These are phyloP conservation scores for Myotis myotis DNA, from an alignment of 2,797 vertebrate species.

Conservation along the genomic window DNA sequence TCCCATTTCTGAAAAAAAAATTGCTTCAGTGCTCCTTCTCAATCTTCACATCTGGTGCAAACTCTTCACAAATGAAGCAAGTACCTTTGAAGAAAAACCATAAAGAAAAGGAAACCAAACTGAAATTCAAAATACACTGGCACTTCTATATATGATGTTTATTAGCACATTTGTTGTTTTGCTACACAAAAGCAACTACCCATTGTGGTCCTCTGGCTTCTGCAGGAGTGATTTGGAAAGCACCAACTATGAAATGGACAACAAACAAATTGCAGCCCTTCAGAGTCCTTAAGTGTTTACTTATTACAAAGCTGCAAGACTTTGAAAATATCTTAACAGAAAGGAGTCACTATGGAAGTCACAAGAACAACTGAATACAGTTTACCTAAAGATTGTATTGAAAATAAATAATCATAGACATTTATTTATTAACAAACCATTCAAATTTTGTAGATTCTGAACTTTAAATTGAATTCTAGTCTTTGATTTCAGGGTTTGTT, in stretches of 20 bases:
- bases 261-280: slow-evolving; percentile 31
- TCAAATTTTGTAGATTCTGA: slow-evolving; percentile 24
- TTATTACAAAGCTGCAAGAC: slow-evolving; percentile 64
- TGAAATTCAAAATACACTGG: slow-evolving; percentile 54
- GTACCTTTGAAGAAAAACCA: background rate
- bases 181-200: slow-evolving; percentile 61
- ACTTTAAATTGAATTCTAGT: slow-evolving; percentile 27
- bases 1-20: slow-evolving; percentile 35
- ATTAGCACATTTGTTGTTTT: slow-evolving; percentile 74
- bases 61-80: slow-evolving; percentile 26
- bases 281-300: slow-evolving; percentile 65
- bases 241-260: slow-evolving; percentile 64
- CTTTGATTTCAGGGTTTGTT: background rate
- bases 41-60: slow-evolving; percentile 26
- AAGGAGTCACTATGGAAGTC: slow-evolving; percentile 63
- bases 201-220: slow-evolving; percentile 60
- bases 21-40: background rate
- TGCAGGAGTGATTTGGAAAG: slow-evolving; percentile 66
- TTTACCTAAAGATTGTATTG: slow-evolving; percentile 13
- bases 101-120: slow-evolving; percentile 40
- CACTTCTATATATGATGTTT: slow-evolving; percentile 52
- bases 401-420: slow-evolving; percentile 44
- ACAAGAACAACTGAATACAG: slow-evolving; percentile 57
- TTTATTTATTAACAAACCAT: slow-evolving; percentile 34
- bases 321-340: slow-evolving; percentile 70